These are phyloP conservation scores for Mactra quadrangularis DNA, from an alignment of 1,140 invertebrate species.

Conservation along the genomic window DNA sequence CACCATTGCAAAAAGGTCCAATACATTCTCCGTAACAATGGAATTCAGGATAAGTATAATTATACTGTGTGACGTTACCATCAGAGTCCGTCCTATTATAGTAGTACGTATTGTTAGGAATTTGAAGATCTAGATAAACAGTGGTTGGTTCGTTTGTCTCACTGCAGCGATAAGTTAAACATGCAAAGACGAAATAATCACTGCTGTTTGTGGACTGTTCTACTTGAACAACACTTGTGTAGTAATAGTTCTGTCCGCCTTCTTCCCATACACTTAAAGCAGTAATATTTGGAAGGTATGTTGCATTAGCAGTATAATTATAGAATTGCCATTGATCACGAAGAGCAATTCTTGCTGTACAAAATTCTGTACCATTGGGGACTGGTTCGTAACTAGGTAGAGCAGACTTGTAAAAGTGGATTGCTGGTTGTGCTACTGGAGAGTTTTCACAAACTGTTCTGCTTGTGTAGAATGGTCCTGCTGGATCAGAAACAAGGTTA, in stretches of 20 bases:
- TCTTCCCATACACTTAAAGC: constrained; percentile 19
- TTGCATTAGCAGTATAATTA: background rate
- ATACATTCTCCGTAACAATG: constrained; percentile 24
- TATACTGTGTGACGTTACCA: background rate
- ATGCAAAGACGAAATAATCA: background rate
- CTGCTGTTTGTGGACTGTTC: background rate
- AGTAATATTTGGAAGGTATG: background rate
- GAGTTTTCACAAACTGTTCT: constrained; percentile 17
- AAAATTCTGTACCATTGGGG: constrained; percentile 10
- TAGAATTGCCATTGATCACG: background rate
- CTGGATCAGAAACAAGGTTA: constrained; percentile 2
- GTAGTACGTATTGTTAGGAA: background rate
- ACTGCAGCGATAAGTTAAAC: constrained; percentile 34
- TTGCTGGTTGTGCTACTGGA: background rate
- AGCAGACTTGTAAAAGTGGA: constrained; percentile 29
- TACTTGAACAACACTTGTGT: background rate
- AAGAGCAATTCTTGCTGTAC: constrained; percentile 20
- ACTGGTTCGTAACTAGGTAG: constrained; percentile 29
- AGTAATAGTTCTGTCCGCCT: constrained; percentile 2
- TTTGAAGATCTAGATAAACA: constrained; percentile 22
- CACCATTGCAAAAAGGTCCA: background rate
- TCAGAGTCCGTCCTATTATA: background rate
- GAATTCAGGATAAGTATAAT: no score
- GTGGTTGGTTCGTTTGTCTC: constrained; percentile 3
- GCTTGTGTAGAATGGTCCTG: constrained; percentile 13